A percentile compares a stretch with the other conserved stretches of the same genome.
These are phyloP conservation scores for Numida meleagris DNA, from an alignment of 2,113 vertebrate species.

Conservation along the genomic window DNA sequence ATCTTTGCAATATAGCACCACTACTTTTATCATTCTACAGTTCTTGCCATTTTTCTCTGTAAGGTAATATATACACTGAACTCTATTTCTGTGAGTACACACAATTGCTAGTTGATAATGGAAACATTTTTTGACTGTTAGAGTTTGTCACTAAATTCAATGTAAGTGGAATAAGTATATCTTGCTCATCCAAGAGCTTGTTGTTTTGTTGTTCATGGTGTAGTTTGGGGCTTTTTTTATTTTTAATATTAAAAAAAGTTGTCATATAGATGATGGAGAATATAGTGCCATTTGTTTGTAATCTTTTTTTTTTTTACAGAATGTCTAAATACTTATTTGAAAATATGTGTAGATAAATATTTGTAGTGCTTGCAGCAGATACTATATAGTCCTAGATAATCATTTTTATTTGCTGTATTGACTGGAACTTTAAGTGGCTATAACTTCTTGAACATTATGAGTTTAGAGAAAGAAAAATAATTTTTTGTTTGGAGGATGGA, in stretches of 20 bases:
- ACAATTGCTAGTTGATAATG: not conserved
- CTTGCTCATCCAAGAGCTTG: not conserved
- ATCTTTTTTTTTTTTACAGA: not conserved
- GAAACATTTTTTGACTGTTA: not conserved
- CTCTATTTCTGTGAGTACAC: not conserved
- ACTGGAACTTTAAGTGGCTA: not conserved
- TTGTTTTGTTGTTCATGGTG: not conserved
- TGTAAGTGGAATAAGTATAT: not conserved
- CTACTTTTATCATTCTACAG: not conserved
- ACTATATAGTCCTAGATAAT: not conserved
- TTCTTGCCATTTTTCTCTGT: not conserved
- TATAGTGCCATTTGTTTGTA: not conserved
- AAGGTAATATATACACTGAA: not conserved
- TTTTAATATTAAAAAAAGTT: not conserved
- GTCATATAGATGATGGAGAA: not conserved
- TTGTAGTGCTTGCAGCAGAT: not conserved
- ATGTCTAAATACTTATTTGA: not conserved
- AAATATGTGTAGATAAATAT: not conserved
- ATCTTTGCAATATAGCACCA: not conserved
- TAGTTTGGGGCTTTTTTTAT: not conserved
- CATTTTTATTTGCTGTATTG: not conserved
- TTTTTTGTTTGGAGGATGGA: not conserved
- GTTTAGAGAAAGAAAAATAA: not conserved
- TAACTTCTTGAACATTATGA: not conserved
- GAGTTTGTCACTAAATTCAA: not conserved